A percentile compares a stretch with the other conserved stretches of the same genome.
Evolutionary conservation across 2,113 vertebrate genomes (phyloP).

Genomic region (Bambusicola thoracicus): DNA sequence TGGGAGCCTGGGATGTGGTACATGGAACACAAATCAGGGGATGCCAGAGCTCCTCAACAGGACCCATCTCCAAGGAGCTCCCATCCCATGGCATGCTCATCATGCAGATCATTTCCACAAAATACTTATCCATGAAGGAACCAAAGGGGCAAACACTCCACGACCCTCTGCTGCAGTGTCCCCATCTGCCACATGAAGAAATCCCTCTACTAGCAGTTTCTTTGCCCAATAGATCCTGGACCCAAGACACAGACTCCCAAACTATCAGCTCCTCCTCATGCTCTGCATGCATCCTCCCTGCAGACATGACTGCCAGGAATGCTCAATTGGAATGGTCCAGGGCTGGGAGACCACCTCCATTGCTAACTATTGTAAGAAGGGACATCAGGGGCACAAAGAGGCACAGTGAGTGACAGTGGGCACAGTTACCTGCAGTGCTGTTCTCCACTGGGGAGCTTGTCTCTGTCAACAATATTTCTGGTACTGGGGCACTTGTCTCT

Average conservation of each 20-base stretch:
- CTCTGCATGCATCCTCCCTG: neutral
- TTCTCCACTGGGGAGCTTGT: neutral
- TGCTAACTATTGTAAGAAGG: neutral
- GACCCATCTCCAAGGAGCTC: neutral
- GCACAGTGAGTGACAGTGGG: neutral
- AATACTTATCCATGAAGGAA: accelerated
- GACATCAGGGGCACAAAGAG: neutral
- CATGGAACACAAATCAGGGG: neutral
- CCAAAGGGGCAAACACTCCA: accelerated
- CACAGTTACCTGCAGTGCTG: neutral
- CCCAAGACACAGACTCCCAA: accelerated
- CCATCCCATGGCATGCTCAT: neutral
- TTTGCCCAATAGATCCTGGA: neutral
- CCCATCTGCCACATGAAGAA: accelerated
- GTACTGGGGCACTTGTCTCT: accelerated
- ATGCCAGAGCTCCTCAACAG: neutral
- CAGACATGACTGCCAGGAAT: neutral
- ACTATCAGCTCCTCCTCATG: neutral
- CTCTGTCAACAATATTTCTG: no score
- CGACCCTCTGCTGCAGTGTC: accelerated
- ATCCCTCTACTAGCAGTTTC: accelerated
- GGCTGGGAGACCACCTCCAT: no score
- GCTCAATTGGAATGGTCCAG: no score
- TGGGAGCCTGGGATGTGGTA: neutral
- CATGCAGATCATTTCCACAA: accelerated